Percentiles rank a stretch among this genome's conserved stretches.
Evolutionary conservation across 2,888 invertebrate genomes (phyloP).

Genomic region (Rhamnusium bicolor): DNA sequence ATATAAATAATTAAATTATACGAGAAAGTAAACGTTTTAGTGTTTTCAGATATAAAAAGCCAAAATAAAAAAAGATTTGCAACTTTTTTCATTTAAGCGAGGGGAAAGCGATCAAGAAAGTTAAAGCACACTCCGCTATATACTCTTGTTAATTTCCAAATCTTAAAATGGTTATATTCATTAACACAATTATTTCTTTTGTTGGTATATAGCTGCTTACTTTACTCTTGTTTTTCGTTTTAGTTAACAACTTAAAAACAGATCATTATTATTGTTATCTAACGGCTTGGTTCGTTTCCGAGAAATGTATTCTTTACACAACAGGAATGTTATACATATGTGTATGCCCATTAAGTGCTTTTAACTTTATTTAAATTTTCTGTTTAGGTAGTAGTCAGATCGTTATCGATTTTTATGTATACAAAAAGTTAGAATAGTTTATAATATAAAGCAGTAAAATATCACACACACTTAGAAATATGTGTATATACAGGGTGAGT

Average conservation of each 20-base stretch:
- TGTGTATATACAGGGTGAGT: too few species aligned
- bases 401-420: constrained; percentile 13
- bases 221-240: constrained; percentile 17
- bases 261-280: constrained; percentile 13
- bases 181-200: constrained; percentile 2
- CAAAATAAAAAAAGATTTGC: too few species aligned
- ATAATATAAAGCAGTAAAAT: neutral
- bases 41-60: too few species aligned
- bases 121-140: too few species aligned
- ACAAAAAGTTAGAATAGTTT: neutral
- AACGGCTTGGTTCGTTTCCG: neutral
- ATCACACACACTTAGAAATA: neutral
- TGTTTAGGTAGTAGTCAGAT: neutral
- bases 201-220: neutral
- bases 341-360: constrained; percentile 18
- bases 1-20: too few species aligned
- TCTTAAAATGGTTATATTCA: constrained; percentile 1
- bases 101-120: too few species aligned
- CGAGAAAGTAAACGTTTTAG: too few species aligned
- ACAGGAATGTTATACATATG: constrained; percentile 11
- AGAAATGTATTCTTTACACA: constrained; percentile 20
- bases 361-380: constrained; percentile 19
- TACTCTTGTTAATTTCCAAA: constrained; percentile 12
- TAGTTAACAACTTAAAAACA: constrained; percentile 23
- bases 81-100: too few species aligned